phyloP scores from a whole-genome alignment of 2,797 vertebrate genomes.

The Anas bahamensis region DNA sequence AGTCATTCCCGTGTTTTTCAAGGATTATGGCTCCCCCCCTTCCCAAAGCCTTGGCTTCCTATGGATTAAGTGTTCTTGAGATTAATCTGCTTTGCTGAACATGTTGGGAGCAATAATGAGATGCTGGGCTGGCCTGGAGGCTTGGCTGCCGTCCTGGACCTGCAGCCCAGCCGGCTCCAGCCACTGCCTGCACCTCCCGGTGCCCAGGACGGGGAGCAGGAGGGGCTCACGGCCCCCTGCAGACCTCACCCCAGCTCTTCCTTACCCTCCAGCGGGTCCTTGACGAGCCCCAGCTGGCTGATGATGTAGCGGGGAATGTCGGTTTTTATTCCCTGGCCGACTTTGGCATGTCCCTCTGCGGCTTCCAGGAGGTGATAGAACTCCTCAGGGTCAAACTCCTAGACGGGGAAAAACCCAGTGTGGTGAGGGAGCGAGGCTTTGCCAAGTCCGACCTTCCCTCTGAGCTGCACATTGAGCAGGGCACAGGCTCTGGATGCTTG shows the following conservation, averaged over 20 bases:
- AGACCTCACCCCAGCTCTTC: background rate
- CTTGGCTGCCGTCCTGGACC: background rate
- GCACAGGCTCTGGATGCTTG: background rate
- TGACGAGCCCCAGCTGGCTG: slow-evolving; percentile 91
- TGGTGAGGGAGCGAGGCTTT: background rate
- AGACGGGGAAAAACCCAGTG: background rate
- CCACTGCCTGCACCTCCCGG: background rate
- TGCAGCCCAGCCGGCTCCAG: background rate
- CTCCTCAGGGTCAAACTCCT: slow-evolving; percentile 98
- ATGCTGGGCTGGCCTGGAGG: background rate
- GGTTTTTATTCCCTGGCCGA: slow-evolving; percentile 92
- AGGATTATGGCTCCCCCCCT: slow-evolving; percentile 22
- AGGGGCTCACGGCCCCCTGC: background rate
- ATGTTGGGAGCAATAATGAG: slow-evolving; percentile 3
- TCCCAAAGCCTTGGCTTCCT: background rate
- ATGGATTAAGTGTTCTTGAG: slow-evolving; percentile 52
- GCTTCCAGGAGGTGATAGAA: slow-evolving; percentile 97
- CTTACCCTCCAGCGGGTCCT: slow-evolving; percentile 91
- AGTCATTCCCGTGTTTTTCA: background rate
- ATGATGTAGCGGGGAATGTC: slow-evolving; percentile 97
- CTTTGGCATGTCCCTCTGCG: slow-evolving; percentile 94
- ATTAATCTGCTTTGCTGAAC: slow-evolving; percentile 59
- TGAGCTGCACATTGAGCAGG: background rate
- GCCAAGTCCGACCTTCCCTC: background rate
- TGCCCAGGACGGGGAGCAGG: background rate